Evolutionary conservation across 2,113 vertebrate genomes (phyloP).

Genomic region (Leptobrachium leishanense): DNA sequence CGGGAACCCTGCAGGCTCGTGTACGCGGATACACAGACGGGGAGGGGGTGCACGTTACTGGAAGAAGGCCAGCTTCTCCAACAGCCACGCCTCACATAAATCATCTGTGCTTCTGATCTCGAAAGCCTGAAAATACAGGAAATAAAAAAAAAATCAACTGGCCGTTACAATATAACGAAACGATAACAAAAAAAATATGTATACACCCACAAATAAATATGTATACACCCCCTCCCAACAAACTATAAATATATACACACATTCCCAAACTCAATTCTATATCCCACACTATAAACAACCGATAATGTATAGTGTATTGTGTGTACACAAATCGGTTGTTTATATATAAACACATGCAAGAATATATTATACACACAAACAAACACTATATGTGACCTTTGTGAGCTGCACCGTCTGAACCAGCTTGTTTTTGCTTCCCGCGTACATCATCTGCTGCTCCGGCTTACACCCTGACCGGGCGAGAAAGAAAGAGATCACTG

Average conservation of each 20-base stretch:
- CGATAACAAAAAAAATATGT: background rate
- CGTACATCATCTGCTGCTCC: constrained; percentile 98
- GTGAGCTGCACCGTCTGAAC: constrained; percentile 88
- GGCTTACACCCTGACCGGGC: constrained; percentile 83
- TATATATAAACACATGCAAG: too few species aligned
- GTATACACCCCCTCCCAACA: too few species aligned
- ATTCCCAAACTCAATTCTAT: too few species aligned
- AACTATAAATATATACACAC: background rate
- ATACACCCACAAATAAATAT: background rate
- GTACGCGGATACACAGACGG: constrained; percentile 40
- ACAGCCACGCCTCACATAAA: constrained; percentile 94
- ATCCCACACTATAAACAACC: too few species aligned
- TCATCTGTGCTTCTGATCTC: constrained; percentile 98
- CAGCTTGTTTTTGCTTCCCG: constrained; percentile 94
- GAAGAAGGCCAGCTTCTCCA: constrained; percentile 93
- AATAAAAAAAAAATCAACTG: constrained; percentile 26
- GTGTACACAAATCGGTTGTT: background rate
- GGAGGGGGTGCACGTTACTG: constrained; percentile 67
- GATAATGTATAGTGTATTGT: too few species aligned
- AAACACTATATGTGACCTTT: constrained; percentile 73
- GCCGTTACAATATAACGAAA: too few species aligned
- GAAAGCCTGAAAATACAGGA: constrained; percentile 80
- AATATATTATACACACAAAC: background rate
- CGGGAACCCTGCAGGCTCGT: constrained; percentile 17
- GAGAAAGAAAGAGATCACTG: constrained; percentile 22